Percentiles rank a stretch among this genome's conserved stretches.
phyloP scores from a whole-genome alignment of 1,140 invertebrate genomes.

The Meloidogyne floridensis region DNA sequence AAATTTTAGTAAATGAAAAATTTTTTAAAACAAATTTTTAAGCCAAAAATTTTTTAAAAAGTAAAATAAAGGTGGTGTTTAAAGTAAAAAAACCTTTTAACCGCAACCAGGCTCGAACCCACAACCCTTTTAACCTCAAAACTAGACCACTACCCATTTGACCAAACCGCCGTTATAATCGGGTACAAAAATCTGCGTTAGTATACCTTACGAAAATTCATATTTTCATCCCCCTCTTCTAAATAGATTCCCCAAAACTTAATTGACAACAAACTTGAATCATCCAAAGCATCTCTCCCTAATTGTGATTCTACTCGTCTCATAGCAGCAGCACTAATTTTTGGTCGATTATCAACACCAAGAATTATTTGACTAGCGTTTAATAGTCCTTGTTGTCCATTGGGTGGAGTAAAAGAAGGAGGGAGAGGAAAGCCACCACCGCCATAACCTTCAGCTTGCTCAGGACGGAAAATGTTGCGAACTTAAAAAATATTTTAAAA shows the following conservation, averaged over 20 bases:
- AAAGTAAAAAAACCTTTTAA: not conserved
- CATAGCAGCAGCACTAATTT: conserved; percentile 43
- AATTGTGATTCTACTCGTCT: conserved; percentile 45
- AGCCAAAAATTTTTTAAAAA: too few species aligned
- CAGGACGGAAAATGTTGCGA: conserved; percentile 32
- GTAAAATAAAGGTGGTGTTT: too few species aligned
- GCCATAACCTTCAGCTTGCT: conserved; percentile 7
- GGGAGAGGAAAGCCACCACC: conserved; percentile 12
- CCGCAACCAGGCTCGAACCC: not conserved
- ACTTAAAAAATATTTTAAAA: not conserved
- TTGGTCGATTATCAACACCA: conserved; percentile 26
- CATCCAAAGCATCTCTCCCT: conserved; percentile 52
- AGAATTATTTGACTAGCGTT: conserved; percentile 9
- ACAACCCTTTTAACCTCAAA: not conserved
- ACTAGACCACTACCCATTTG: too few species aligned
- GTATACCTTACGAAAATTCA: too few species aligned
- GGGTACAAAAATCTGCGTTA: too few species aligned
- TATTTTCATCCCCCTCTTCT: too few species aligned
- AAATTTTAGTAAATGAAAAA: too few species aligned
- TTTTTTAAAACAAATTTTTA: not conserved
- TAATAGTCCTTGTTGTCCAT: conserved; percentile 5
- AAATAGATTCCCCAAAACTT: too few species aligned
- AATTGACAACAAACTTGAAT: conserved; percentile 37
- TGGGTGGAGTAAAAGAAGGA: conserved; percentile 24
- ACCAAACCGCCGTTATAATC: too few species aligned